Conservation (phyloP, 2,113 vertebrate genomes). For the Eulemur macaco region DNA sequence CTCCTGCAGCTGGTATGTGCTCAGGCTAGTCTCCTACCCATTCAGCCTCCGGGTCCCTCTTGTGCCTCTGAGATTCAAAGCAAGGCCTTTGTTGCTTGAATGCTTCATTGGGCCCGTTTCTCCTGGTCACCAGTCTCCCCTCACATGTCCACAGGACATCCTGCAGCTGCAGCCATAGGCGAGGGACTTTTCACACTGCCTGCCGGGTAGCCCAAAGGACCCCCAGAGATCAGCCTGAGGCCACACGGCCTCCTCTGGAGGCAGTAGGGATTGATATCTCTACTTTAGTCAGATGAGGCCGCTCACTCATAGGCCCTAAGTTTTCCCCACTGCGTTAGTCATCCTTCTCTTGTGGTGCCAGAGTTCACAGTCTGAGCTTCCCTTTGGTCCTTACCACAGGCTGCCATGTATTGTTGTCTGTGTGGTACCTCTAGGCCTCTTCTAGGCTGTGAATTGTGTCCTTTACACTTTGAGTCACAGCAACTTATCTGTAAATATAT, state of each 20-base stretch:
- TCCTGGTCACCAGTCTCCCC: not conserved
- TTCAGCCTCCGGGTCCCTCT: not conserved
- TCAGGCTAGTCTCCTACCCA: not conserved
- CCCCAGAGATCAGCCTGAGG: not conserved
- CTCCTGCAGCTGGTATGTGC: not conserved
- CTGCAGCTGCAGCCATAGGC: not conserved
- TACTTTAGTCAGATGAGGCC: not conserved
- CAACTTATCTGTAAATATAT: not conserved
- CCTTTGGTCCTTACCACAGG: not conserved
- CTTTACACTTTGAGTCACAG: conserved; percentile 1
- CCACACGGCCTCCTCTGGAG: not conserved
- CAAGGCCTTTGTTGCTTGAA: not conserved
- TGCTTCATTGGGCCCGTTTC: not conserved
- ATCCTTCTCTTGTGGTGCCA: not conserved
- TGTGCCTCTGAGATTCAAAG: not conserved
- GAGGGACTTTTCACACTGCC: not conserved
- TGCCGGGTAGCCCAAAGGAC: not conserved
- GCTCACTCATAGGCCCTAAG: not conserved
- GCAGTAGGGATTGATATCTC: not conserved
- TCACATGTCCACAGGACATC: not conserved
- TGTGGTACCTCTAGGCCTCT: not conserved
- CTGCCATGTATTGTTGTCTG: not conserved
- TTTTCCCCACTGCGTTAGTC: not conserved
- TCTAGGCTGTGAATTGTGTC: not conserved
- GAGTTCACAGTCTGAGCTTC: not conserved